A percentile compares a stretch with the other conserved stretches of the same genome.
These are phyloP conservation scores for Pyrgilauda ruficollis DNA, from an alignment of 2,113 vertebrate species.

Conservation along the genomic window DNA sequence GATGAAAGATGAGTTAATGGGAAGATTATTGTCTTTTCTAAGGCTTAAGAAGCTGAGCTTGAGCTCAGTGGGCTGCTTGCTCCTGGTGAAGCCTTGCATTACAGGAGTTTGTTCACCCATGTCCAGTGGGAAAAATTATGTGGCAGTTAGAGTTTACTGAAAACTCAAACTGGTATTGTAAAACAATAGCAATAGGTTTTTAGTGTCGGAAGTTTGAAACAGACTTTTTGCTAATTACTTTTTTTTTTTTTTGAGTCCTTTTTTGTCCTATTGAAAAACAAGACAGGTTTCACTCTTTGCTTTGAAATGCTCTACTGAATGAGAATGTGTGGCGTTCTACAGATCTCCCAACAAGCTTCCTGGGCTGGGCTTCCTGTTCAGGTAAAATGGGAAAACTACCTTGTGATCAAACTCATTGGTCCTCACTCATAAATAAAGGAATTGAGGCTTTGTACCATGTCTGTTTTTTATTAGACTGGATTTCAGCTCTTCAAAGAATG, in stretches of 20 bases:
- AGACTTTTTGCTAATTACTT: neutral
- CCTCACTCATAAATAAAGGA: accelerated
- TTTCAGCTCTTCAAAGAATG: neutral
- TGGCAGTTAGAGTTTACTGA: neutral
- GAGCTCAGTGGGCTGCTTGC: neutral
- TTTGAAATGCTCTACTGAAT: neutral
- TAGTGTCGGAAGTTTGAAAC: neutral
- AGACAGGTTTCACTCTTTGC: neutral
- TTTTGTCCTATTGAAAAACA: neutral
- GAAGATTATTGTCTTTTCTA: neutral
- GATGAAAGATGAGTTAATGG: neutral
- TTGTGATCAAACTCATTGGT: neutral
- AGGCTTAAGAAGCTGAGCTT: neutral
- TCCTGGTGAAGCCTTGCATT: neutral
- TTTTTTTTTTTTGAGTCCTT: neutral
- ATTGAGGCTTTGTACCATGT: neutral
- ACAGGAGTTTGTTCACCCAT: neutral
- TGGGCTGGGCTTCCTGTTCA: neutral
- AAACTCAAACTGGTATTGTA: neutral
- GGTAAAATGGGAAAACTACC: neutral
- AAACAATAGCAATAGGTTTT: neutral
- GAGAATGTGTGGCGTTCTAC: neutral
- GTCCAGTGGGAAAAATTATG: neutral
- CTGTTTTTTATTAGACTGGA: neutral
- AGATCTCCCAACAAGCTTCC: neutral